Conservation (phyloP, 2,797 vertebrate genomes). For the Crenuchus spilurus region DNA sequence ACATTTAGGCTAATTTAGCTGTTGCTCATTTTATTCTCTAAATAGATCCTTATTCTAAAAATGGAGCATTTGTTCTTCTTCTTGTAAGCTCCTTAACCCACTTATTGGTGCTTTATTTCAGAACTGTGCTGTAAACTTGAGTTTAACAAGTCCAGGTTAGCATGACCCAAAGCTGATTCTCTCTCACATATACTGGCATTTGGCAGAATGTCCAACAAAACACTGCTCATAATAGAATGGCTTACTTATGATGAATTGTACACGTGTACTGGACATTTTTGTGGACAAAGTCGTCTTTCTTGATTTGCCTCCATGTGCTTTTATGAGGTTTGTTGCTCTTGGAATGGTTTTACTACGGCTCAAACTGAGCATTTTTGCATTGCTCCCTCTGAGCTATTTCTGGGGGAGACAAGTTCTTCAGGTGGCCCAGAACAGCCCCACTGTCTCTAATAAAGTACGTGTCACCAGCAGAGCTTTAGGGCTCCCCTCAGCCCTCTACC, state of each 20-base stretch:
- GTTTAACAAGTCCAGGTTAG: not conserved
- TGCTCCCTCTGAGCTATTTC: conserved; percentile 28
- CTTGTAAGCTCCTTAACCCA: conserved; percentile 30
- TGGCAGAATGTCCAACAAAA: not conserved
- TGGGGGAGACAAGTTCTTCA: conserved; percentile 26
- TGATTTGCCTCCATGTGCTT: conserved; percentile 36
- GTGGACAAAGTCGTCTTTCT: not conserved
- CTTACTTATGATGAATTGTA: conserved; percentile 21
- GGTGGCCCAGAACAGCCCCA: conserved; percentile 30
- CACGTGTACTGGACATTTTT: conserved; percentile 18
- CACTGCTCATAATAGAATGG: not conserved
- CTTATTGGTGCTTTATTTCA: conserved; percentile 1
- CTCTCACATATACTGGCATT: not conserved
- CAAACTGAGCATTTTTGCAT: conserved; percentile 43
- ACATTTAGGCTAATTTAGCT: conserved; percentile 19
- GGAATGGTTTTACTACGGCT: conserved; percentile 51
- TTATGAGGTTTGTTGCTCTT: conserved; percentile 43
- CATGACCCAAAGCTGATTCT: not conserved
- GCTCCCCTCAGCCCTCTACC: conserved; percentile 12
- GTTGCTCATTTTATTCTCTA: conserved; percentile 45
- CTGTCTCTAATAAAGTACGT: conserved; percentile 33
- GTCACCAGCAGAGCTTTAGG: conserved; percentile 29
- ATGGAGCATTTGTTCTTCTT: conserved; percentile 8
- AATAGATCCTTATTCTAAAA: conserved; percentile 39
- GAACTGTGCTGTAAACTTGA: not conserved